These are phyloP conservation scores for Fratercula arctica DNA, from an alignment of 2,797 vertebrate species.

Conservation along the genomic window DNA sequence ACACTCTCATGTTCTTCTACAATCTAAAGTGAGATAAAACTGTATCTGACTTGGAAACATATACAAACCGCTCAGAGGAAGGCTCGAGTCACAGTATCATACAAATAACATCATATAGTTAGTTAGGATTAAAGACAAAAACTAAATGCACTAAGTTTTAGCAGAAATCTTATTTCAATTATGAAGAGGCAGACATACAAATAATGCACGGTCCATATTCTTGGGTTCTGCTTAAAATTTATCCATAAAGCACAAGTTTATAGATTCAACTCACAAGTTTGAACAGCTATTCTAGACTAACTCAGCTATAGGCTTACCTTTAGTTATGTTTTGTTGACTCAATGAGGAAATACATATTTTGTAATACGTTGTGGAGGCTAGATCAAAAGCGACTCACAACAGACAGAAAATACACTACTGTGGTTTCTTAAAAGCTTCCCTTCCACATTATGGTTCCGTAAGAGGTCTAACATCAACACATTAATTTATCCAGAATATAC, in stretches of 20 bases:
- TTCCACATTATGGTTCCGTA: not conserved
- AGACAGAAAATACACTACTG: not conserved
- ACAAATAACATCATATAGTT: not conserved
- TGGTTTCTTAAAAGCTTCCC: slow-evolving; percentile 12
- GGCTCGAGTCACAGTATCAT: not conserved
- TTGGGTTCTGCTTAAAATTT: not conserved
- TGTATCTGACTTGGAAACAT: not conserved
- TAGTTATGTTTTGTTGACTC: not conserved
- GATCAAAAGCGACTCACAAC: not conserved
- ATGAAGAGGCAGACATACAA: not conserved
- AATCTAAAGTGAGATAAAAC: slow-evolving; percentile 77
- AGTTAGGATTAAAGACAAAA: not conserved
- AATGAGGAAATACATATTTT: not conserved
- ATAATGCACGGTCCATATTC: not conserved
- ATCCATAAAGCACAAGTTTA: not conserved
- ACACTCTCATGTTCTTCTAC: slow-evolving; percentile 95
- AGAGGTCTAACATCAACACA: not conserved
- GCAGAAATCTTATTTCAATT: not conserved
- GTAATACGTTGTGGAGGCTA: not conserved
- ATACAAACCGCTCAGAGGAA: not conserved
- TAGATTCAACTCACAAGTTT: not conserved
- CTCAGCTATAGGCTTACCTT: not conserved
- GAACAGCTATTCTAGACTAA: not conserved
- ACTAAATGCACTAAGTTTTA: not conserved
- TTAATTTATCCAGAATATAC: not conserved